Evolutionary conservation across 2,797 vertebrate genomes (phyloP), one percentile per base, ranked within the genome.

Genomic region (Rhyacichthys aspro): DNA sequence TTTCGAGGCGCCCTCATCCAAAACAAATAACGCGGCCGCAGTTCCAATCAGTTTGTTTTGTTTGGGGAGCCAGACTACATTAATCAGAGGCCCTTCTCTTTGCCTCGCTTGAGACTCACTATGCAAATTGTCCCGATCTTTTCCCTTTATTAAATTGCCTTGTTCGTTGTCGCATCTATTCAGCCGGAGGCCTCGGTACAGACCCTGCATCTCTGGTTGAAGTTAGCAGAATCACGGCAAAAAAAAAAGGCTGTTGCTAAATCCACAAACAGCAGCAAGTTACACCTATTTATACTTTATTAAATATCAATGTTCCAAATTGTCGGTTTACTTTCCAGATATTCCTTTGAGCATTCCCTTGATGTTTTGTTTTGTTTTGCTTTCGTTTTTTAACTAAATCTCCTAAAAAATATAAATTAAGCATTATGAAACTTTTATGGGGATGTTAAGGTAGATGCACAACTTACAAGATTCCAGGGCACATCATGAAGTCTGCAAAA

Each of bases 101-200:
- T 43, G 5, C 38, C 52, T 58, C 53, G n/a, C 80, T 58, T 1
- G 59, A 72, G 82, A 79, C 55, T 65, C 36, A 7, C 70, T 52
- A 76, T 82, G 83, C 71, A 86, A 82, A 86, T 82, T 72, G 76
- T 72, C 72, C 75, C 55, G 79, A 84, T 82, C 81, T 78, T 47
- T 62, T 78, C 53, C 38, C 47, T 81, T 84, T 83, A 86, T 86
- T 85, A 81, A 81, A 86, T 59, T 44, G 70, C 46, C 69, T 67
- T 58, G 57, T 74, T 85, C 66, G 11, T 57, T 28, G 55, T 76
- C 37, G 53, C 70, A 14, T 81, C 46, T 62, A 54, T 76, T 85
- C 74, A 63, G 56, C 78, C 45, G 55, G 55, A 57, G 65, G 75
- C 68, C 66, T 42, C 17, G 23, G 64, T 65, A 62, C 70, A 53